Base-by-base conservation (phyloP, 2,113 vertebrate genomes). In the Terrapene triunguis region DNA sequence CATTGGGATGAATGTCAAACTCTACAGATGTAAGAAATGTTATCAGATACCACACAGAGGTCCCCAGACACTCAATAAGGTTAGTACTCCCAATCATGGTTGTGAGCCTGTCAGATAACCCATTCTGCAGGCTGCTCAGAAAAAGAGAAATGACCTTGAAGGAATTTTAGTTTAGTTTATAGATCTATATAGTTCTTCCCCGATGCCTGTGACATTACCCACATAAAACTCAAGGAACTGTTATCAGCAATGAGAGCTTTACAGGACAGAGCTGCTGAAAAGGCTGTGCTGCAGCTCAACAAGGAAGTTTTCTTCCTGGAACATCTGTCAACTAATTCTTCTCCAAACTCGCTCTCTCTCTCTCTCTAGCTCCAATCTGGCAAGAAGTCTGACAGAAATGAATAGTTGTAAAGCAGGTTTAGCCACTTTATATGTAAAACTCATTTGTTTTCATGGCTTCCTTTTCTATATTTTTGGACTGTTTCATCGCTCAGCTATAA, bases 361-460 rank as follows among this genome's bases (percentile, higher is more conserved):
- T 16, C 4, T 38, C 54, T 14, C 78, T 57, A 69, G 14, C 42
- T 44, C 85, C 62, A 50, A 62, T 47, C 14, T 80, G 48, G 47
- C 55, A 87, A 47, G 53, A 35, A 69, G 51, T 21, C 8, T 22
- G 54, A 48, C 65, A 42, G 53, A 50, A 79, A 53, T 59, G 24
- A 82, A 7, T 6, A 4, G 0, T 16, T 11, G 54, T 50, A 42
- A 50, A 84, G 82, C 53, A 83, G 76, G 21, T 74, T n/a, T 48
- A 44, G 32, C 44, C 78, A 35, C 1, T 72, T 11, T 35, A 35
- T 0, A 0, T 14, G 1, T 44, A 72, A 59, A 80, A 48, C 0
- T 0, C 72, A 17, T 25, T 27, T 17, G 47, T 24, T 42, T 11
- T 4, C 27, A 50, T 32, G 38, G 14, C 0, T 72, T 82, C 42